Conservation (phyloP, 2,797 vertebrate species). For the Clarias pachynema region DNA sequence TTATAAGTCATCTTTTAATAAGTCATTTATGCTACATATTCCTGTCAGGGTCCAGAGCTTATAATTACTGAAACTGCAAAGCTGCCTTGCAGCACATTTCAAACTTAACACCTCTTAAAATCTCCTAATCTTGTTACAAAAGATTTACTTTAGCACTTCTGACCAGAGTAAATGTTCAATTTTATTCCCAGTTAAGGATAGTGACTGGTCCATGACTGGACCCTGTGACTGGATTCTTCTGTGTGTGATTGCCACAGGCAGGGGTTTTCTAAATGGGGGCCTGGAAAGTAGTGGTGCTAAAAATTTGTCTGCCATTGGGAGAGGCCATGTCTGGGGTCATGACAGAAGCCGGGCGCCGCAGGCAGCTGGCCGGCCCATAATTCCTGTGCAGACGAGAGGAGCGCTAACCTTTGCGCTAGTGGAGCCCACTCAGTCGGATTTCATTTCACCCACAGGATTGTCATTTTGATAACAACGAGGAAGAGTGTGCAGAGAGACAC, state of each 20-base stretch:
- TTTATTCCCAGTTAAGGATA: conserved; percentile 21
- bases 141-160: conserved; percentile 3
- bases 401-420: conserved; percentile 75
- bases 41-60: neutral
- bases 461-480: conserved; percentile 72
- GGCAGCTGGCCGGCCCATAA: conserved; percentile 82
- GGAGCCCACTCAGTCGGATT: conserved; percentile 71
- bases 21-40: neutral
- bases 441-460: conserved; percentile 79
- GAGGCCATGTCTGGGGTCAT: conserved; percentile 83
- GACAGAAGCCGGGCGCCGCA: conserved; percentile 83
- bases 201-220: conserved; percentile 27
- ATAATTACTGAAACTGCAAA: neutral
- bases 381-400: conserved; percentile 85
- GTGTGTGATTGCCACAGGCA: conserved; percentile 45
- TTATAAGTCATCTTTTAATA: too few relatives aligned
- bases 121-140: conserved; percentile 9
- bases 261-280: conserved; percentile 71
- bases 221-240: conserved; percentile 51
- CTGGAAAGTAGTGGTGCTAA: conserved; percentile 83
- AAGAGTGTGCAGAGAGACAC: conserved; percentile 61
- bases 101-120: conserved; percentile 1
- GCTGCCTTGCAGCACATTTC: neutral
- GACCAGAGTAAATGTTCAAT: conserved; percentile 13
- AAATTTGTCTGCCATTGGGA: conserved; percentile 81